Evolutionary conservation across 2,888 invertebrate species (phyloP), one percentile per base, ranked within the genome.

Genomic region (Patella depressa): DNA sequence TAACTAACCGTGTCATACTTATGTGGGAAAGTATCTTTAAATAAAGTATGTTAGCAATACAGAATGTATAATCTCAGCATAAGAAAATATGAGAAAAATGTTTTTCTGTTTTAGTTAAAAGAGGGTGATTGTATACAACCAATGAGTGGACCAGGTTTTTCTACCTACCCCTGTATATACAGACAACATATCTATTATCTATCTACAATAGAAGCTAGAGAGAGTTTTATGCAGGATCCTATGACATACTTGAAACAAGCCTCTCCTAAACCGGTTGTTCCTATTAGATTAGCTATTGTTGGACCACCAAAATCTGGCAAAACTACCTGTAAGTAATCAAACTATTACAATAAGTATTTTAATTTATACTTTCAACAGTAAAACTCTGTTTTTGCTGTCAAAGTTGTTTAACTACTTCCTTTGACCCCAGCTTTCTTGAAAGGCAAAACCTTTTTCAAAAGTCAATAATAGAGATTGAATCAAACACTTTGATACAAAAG

Each of bases 251-350:
- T 91, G 17, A 86, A 85, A 54, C 90, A 89, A 78, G 85, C 88
- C 5, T 86, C 89, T 54, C 91, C 91, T 9, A 90, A 89, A 83
- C 89, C 90, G 45, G 89, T 91, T 4, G 91, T 92, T 5, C 92
- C 92, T 19, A 88, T 91, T 70, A 85, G 88, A 53, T 83, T 91
- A 75, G 89, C 90, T n/a, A 88, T 92, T 55, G 81, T 91, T 75
- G 92, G 92, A 11, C 91, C 92, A 72, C 92, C 92, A 19, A 92
- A 92, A 79, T 89, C 90, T 53, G 92, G 92, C 34, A 92, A 92
- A 88, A 91, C 91, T 9, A 85, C 91, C 75, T 84, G 92, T 91
- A 82, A 88, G 89, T 87, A 7, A 3, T 57, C 14, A 5, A 9
- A 45, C 45, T 45, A 45, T 45, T 45, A 9, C 45, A 45, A 45